phyloP scores from a whole-genome alignment of 2,113 vertebrate species.

The Bombycilla garrulus region DNA sequence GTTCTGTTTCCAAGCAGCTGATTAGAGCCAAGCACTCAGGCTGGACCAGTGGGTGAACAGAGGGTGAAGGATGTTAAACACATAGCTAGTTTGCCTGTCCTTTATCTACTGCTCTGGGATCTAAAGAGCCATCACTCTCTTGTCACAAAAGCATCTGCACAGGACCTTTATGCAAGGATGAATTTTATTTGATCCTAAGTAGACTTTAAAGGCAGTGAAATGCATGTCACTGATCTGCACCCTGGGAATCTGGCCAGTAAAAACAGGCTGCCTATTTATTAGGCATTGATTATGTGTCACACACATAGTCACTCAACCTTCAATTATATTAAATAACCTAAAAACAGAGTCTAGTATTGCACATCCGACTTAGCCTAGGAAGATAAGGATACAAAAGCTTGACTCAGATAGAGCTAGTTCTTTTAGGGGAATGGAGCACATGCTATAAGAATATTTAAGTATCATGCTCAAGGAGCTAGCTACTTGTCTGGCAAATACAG shows the following conservation, averaged over 20 bases:
- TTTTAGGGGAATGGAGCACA: background rate
- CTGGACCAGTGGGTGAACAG: fast-evolving
- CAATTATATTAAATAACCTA: slow-evolving; percentile 5
- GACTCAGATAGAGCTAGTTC: background rate
- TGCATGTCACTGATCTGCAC: background rate
- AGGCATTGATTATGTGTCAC: background rate
- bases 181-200: slow-evolving; percentile 16
- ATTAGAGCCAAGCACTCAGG: background rate
- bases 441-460: background rate
- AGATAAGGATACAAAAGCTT: background rate
- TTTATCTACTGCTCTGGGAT: background rate
- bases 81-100: background rate
- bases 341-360: background rate
- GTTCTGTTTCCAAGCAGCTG: background rate
- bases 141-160: background rate
- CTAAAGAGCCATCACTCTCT: background rate
- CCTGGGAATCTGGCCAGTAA: background rate
- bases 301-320: background rate
- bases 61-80: background rate
- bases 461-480: background rate
- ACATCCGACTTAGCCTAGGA: background rate
- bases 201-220: background rate
- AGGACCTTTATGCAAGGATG: background rate
- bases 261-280: background rate
- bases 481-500: background rate